A percentile compares a stretch with the other conserved stretches of the same genome.
Evolutionary conservation across 2,888 invertebrate species (phyloP).

Genomic region (Geophilus truncorum): DNA sequence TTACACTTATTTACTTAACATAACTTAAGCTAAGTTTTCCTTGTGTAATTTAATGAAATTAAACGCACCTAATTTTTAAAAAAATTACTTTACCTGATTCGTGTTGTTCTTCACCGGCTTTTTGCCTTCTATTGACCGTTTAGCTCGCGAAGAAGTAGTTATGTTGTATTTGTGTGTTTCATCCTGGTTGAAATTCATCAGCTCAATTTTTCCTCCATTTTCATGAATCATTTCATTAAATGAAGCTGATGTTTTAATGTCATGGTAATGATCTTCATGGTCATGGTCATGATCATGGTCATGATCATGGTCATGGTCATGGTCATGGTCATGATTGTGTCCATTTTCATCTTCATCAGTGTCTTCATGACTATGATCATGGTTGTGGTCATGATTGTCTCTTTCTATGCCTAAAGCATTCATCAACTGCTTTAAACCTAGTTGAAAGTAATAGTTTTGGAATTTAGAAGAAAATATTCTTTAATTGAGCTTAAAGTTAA

Average conservation of each 20-base stretch:
- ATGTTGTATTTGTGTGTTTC: neutral
- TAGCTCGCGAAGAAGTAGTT: neutral
- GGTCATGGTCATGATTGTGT: neutral
- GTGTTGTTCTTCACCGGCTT: neutral
- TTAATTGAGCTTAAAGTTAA: neutral
- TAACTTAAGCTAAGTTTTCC: too few relatives aligned
- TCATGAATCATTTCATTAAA: too few relatives aligned
- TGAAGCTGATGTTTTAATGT: too few relatives aligned
- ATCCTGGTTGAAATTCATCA: neutral
- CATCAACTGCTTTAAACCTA: neutral
- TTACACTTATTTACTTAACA: too few relatives aligned
- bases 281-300: neutral
- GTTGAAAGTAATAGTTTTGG: too few relatives aligned
- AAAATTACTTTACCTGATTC: neutral
- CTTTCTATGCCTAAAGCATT: neutral
- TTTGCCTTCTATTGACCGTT: neutral
- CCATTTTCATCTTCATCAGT: neutral
- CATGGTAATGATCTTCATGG: neutral
- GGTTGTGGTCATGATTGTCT: neutral
- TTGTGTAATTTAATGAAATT: too few relatives aligned
- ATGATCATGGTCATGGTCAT: constrained; percentile 32
- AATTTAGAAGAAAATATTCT: too few relatives aligned
- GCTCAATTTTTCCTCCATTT: neutral
- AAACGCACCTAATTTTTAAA: too few relatives aligned
- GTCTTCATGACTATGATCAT: neutral